Percentiles rank a stretch among this genome's conserved stretches.
Conservation (phyloP, 2,888 invertebrate species). For the Laothoe populi region DNA sequence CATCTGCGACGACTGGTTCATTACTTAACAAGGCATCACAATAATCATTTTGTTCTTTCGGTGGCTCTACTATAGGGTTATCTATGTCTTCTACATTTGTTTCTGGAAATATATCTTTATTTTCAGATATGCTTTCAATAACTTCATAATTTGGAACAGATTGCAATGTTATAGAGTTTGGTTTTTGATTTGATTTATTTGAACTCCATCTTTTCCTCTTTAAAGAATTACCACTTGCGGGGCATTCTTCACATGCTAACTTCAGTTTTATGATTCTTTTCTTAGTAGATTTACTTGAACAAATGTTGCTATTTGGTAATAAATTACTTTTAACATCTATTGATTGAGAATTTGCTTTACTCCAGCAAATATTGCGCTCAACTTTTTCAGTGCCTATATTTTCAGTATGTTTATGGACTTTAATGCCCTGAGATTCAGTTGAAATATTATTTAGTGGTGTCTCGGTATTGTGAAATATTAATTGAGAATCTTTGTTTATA, state of each 20-base stretch:
- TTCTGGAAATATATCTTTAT: not conserved
- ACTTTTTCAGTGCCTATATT: not conserved
- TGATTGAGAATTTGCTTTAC: not conserved
- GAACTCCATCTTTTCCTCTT: conserved; percentile 24
- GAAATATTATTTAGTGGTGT: not conserved
- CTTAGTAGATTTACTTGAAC: not conserved
- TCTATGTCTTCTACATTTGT: not conserved
- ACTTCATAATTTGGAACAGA: not conserved
- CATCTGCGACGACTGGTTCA: not conserved
- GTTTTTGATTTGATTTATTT: not conserved
- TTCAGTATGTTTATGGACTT: not conserved
- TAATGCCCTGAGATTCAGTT: not conserved
- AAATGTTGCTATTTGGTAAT: not conserved
- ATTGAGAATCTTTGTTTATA: no score
- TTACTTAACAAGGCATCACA: not conserved
- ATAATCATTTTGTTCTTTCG: not conserved
- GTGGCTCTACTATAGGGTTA: not conserved
- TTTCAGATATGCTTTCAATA: not conserved
- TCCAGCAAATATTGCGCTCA: not conserved
- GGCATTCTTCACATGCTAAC: not conserved
- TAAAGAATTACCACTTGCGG: not conserved
- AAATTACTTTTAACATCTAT: not conserved
- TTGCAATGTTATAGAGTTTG: not conserved
- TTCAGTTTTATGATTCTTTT: conserved; percentile 27
- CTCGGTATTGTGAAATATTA: not conserved